phyloP scores from a whole-genome alignment of 2,113 vertebrate genomes.

The Thunnus maccoyii region DNA sequence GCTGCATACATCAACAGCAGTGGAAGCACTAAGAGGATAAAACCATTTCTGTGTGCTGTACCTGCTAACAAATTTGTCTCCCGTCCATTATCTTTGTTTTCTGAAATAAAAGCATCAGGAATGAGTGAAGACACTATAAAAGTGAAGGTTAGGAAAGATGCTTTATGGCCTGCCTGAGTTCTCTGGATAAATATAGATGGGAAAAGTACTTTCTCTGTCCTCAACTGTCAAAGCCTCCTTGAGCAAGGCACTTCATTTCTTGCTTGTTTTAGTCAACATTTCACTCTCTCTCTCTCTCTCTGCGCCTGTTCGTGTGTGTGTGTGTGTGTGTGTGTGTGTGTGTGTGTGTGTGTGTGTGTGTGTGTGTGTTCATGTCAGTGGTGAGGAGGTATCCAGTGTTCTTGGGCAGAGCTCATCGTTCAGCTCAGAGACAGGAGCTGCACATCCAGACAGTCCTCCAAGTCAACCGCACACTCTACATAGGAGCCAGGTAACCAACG shows the following conservation, averaged over 20 bases:
- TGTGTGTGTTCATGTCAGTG: conserved; percentile 80
- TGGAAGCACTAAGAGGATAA: conserved; percentile 18
- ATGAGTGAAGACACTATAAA: conserved; percentile 52
- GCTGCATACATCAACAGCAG: conserved; percentile 37
- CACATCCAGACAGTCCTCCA: conserved; percentile 94
- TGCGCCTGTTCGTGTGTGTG: too few relatives aligned
- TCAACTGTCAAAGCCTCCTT: conserved; percentile 46
- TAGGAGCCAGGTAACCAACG: conserved; percentile 92
- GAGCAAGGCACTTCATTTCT: conserved; percentile 28
- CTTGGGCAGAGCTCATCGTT: conserved; percentile 89
- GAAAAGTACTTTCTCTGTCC: conserved; percentile 22
- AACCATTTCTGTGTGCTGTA: conserved; percentile 13
- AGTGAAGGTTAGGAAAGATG: conserved; percentile 46
- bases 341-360: neutral
- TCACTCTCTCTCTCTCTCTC: neutral
- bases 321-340: too few relatives aligned
- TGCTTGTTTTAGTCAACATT: neutral
- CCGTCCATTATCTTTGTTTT: conserved; percentile 51
- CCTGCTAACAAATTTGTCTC: conserved; percentile 20
- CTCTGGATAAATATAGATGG: conserved; percentile 39
- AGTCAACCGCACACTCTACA: conserved; percentile 95
- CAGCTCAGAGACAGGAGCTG: conserved; percentile 83
- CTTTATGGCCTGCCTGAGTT: conserved; percentile 13
- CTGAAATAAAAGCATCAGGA: conserved; percentile 42
- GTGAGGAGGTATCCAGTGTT: conserved; percentile 93